Base-by-base conservation (phyloP, 2,888 invertebrate genomes). In the Neoascia interrupta region DNA sequence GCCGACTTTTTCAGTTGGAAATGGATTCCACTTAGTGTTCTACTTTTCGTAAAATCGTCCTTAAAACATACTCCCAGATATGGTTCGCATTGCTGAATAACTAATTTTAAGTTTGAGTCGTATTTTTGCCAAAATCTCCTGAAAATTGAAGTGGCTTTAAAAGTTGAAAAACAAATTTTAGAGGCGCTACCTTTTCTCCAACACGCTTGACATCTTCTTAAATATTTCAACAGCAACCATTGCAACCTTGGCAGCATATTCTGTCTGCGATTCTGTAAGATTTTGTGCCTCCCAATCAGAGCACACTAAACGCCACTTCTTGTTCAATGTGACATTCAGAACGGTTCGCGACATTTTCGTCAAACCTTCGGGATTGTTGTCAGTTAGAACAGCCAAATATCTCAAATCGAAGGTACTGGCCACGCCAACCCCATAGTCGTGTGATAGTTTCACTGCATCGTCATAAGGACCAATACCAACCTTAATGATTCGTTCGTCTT, bases 171-270 rank as follows among this genome's bases (percentile, higher is more conserved):
- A 36, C 21, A 10, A n/a, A 0, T n/a, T n/a, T n/a, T 5, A 18
- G 5, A 3, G 13, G 0, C 8, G 6, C 21, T n/a, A 70, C 81
- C 82, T 82, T 1, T 84, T 84, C 11, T 82, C 76, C 31, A 88
- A 63, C 3, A 84, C 81, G 36, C 73, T 49, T 0, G 81, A 82
- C 37, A 93, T 86, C 60, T 90, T 89, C n/a, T 90, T 90, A 83
- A 93, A 95, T 80, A 95, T 92, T 81, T 91, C 91, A 19, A 94
- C 90, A 2, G 94, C 93, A 1, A 92, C 92, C 64, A 93, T 89
- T 0, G 94, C 95, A 88, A 96, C 95, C 3, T 91, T 91, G 0
- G 95, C 94, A 0, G 95, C 95, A 87, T 96, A 96, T n/a, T 90
- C 88, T 0, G 91, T 87, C 87, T 96, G 95, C 61, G 90, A 89